Evolutionary conservation across 2,113 vertebrate species (phyloP), one percentile per base, ranked within the genome.

Genomic region (Callionymus lyra): DNA sequence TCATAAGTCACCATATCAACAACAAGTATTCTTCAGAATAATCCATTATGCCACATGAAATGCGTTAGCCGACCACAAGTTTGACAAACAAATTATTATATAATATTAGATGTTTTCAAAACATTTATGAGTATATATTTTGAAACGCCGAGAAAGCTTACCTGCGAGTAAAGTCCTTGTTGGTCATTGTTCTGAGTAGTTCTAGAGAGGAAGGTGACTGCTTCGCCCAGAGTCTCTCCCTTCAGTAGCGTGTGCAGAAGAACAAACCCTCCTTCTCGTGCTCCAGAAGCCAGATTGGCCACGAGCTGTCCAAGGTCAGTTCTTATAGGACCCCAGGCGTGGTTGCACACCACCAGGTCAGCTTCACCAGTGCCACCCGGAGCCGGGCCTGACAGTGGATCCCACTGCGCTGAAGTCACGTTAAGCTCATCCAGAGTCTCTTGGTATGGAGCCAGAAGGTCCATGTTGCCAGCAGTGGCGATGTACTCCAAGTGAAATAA

Each of bases 291-390:
- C 77, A 98, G 82, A 63, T 96, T 89, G 38, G 53, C n/a, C 21
- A 97, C 17, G 2, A 88, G 65, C 2, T 56, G 34, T n/a, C 40
- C 2, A 0, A 82, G 65, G 17, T 86, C 79, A 0, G n/a, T 53
- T 1, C 67, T 62, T 0, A 76, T 31, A 6, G 66, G 35, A 6
- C 59, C 80, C 47, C 82, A 44, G 0, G 84, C 76, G 2, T 83
- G 86, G 74, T 92, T 97, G 65, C 86, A 97, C 27, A 88, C 68
- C 35, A 95, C 76, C n/a, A 98, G 68, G 53, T 98, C 91, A 1
- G 86, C 83, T 0, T 46, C 40, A 0, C 46, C 67, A 4, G 11
- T 0, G 19, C 50, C 69, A 43, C 70, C 79, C 4, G 89, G 72
- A 9, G 84, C 86, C 0, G 74, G 82, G 3, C 44, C 54, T 0